Evolutionary conservation across 2,797 vertebrate species (phyloP).

Genomic region (Cephalopachus bancanus): DNA sequence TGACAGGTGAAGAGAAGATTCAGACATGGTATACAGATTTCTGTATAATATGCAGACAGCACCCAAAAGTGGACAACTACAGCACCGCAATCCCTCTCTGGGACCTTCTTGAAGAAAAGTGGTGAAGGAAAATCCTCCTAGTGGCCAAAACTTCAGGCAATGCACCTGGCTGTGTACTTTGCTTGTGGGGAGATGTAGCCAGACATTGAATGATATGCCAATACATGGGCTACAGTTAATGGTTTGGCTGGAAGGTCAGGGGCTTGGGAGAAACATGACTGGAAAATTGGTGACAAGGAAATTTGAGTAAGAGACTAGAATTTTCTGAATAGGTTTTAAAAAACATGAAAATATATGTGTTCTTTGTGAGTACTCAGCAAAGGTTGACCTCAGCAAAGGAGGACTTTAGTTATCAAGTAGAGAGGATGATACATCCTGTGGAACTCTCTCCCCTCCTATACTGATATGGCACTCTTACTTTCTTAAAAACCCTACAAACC

Average conservation of each 20-base stretch:
- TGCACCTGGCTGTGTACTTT: not conserved
- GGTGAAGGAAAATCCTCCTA: not conserved
- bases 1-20: not conserved
- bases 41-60: not conserved
- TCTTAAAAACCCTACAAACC: not conserved
- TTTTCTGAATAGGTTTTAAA: not conserved
- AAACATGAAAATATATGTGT: not conserved
- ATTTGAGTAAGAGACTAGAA: not conserved
- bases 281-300: not conserved
- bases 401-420: not conserved
- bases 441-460: not conserved
- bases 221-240: not conserved
- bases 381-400: not conserved
- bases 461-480: not conserved
- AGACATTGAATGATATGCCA: not conserved
- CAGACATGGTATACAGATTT: not conserved
- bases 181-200: not conserved
- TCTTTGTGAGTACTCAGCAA: not conserved
- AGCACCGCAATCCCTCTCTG: not conserved
- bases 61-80: not conserved
- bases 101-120: not conserved
- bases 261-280: not conserved
- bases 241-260: not conserved
- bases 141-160: not conserved
- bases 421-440: not conserved